Percentiles rank a stretch among this genome's conserved stretches.
Evolutionary conservation across 2,888 invertebrate species (phyloP).

Genomic region (Macrosoma leucophasiata): DNA sequence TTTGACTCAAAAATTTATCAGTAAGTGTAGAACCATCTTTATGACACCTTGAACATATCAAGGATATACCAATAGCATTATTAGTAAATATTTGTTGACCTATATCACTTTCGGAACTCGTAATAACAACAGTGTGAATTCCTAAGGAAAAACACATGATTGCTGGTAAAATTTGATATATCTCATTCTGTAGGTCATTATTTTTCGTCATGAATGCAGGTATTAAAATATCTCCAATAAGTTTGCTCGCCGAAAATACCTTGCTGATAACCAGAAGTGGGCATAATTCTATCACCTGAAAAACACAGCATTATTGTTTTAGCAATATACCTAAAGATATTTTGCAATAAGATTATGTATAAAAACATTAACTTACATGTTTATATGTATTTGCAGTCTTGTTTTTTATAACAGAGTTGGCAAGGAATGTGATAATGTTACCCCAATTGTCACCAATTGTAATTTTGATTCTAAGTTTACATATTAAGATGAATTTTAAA

Average conservation of each 20-base stretch:
- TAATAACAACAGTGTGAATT: slow-evolving; percentile 35
- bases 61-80: slow-evolving; percentile 33
- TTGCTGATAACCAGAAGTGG: slow-evolving; percentile 51
- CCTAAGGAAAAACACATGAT: slow-evolving; percentile 55
- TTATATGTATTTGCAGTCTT: slow-evolving; percentile 32
- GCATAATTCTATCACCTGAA: slow-evolving; percentile 51
- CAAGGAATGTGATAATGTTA: slow-evolving; percentile 32
- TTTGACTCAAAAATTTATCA: slow-evolving; percentile 24
- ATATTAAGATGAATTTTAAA: slow-evolving; percentile 41
- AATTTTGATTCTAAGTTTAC: slow-evolving; percentile 33
- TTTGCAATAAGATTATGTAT: slow-evolving; percentile 14
- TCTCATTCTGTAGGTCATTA: slow-evolving; percentile 37
- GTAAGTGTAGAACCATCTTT: slow-evolving; percentile 23
- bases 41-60: slow-evolving; percentile 55
- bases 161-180: slow-evolving; percentile 40
- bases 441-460: slow-evolving; percentile 38
- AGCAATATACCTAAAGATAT: slow-evolving; percentile 1
- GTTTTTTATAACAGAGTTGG: slow-evolving; percentile 35
- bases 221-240: slow-evolving; percentile 58
- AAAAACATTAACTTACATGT: slow-evolving; percentile 34
- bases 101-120: slow-evolving; percentile 21
- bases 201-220: slow-evolving; percentile 55
- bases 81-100: slow-evolving; percentile 44
- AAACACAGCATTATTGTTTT: slow-evolving; percentile 27
- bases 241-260: slow-evolving; percentile 48